Evolutionary conservation across 2,888 invertebrate species (phyloP), one percentile per base, ranked within the genome.

Genomic region (Drosophila leonis): DNA sequence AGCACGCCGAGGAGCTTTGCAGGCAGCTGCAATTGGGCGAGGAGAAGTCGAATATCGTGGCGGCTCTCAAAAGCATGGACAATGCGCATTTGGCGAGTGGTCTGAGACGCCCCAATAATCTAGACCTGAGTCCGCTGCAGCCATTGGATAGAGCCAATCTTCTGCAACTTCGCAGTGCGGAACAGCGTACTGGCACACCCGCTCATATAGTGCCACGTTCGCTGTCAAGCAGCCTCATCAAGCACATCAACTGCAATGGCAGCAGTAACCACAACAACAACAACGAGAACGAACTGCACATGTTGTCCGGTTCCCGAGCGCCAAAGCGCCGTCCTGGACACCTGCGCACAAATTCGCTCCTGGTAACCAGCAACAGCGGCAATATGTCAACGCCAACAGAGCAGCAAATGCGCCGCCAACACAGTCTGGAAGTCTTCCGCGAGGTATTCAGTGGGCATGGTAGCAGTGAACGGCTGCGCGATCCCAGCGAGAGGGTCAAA

Each of bases 401-500:
- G 65, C 91, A 91, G 41, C 91, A 92, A 67, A 90, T 93, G 67
- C 91, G 92, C 1, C 93, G 96, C 0, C 96, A 96, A 88, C 95
- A 95, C 65, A 96, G 96, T 0, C 92, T 97, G 37, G 97, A 97
- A 82, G 95, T 96, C 56, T 96, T 97, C 59, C 95, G 95, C 63
- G 96, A 96, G 83, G 95, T 97, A 5, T 97, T 97, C 83, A 95
- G 95, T 12, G 95, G 95, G 0, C 92, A 92, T 37, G 95, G 95
- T 0, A 96, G 95, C 85, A 94, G 94, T 4, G 92, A 92, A 41
- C 94, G 95, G 61, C 90, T 97, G 55, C 95, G 96, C 74, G 96
- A 97, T 92, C 96, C 96, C 0, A 95, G 96, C 24, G 95, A 95
- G 52, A 94, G 97, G 55, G 96, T 97, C 1, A 97, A 97, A 90